These are phyloP conservation scores for Aphaenogaster floridana DNA, from an alignment of 1,140 invertebrate species.

Conservation along the genomic window DNA sequence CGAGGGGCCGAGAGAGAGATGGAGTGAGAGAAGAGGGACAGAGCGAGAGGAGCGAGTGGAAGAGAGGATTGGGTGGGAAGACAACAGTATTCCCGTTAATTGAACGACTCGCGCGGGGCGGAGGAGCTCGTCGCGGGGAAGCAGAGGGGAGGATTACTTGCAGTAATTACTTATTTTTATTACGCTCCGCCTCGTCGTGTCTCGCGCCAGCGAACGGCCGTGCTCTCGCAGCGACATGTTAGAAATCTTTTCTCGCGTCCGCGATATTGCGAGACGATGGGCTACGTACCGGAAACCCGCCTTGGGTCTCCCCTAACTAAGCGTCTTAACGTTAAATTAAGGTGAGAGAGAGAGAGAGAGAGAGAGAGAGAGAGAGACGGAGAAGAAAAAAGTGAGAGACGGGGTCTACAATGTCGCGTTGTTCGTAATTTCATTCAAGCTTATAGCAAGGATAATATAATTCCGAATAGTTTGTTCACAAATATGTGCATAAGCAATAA, in stretches of 20 bases:
- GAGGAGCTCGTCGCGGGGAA: conserved; percentile 72
- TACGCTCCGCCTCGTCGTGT: conserved; percentile 81
- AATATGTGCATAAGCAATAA: background rate
- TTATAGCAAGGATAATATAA: background rate
- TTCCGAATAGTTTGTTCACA: background rate
- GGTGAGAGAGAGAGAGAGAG: conserved; percentile 10
- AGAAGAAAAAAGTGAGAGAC: background rate
- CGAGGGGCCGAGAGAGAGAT: conserved; percentile 7
- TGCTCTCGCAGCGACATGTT: conserved; percentile 48
- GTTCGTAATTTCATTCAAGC: conserved; percentile 19
- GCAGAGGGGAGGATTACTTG: conserved; percentile 81
- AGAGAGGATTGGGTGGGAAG: conserved; percentile 79
- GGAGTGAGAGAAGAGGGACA: background rate
- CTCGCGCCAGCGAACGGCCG: conserved; percentile 53
- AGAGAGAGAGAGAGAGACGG: background rate
- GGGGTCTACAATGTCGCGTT: background rate
- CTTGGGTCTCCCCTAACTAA: conserved; percentile 27
- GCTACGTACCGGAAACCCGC: conserved; percentile 53
- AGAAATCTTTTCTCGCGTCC: conserved; percentile 60
- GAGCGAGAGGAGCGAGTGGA: conserved; percentile 52
- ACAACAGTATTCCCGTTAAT: conserved; percentile 86
- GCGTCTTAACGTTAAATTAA: conserved; percentile 54
- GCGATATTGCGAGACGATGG: conserved; percentile 49
- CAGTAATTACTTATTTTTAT: conserved; percentile 87
- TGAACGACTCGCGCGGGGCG: conserved; percentile 84